Base-by-base conservation (phyloP, 2,797 vertebrate genomes). In the Eulemur rubriventer region DNA sequence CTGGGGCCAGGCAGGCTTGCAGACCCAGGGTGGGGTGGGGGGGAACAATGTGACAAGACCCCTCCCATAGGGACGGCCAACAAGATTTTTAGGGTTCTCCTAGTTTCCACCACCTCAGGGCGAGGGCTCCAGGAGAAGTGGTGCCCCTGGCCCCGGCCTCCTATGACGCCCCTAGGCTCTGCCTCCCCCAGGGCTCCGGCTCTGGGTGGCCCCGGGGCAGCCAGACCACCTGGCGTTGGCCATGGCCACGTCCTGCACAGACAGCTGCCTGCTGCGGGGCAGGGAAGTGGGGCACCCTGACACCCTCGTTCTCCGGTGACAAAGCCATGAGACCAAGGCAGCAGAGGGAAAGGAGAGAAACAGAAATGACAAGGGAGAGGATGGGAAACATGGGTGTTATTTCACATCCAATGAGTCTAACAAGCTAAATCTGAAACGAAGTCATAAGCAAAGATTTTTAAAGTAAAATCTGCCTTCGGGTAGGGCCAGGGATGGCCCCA, bases 181-280 rank as follows among this genome's bases (percentile, higher is more conserved):
- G 12, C 35, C n/a, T 52, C 43, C 46, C 48, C 46, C 18, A 3
- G 12, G 22, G 28, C 67, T 72, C 35, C 55, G 17, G 52, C 52
- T 55, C 20, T 55, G 6, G 6, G 35, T 30, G 28, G 26, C 28
- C 26, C 35, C 1, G 11, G 43, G 50, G 65, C 70, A 86, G 65
- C 67, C 50, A 57, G 35, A 33, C 30, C 48, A 38, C 7, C 52
- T 55, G 52, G 52, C 20, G 2, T 20, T 55, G 52, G 50, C 52
- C 18, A 0, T 0, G 18, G 52, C 4, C 48, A 33, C 12, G 2
- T 55, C 48, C 2, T 2, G 22, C 33, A 33, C 35, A 33, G 35
- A 6, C 35, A 86, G 35, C 33, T n/a, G 33, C 1, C 33, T 14
- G 63, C 52, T 55, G 63, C 0, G 17, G 63, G 65, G 65, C 9